These are phyloP conservation scores for Phalacrocorax carbo DNA, from an alignment of 2,113 vertebrate genomes.

Conservation along the genomic window DNA sequence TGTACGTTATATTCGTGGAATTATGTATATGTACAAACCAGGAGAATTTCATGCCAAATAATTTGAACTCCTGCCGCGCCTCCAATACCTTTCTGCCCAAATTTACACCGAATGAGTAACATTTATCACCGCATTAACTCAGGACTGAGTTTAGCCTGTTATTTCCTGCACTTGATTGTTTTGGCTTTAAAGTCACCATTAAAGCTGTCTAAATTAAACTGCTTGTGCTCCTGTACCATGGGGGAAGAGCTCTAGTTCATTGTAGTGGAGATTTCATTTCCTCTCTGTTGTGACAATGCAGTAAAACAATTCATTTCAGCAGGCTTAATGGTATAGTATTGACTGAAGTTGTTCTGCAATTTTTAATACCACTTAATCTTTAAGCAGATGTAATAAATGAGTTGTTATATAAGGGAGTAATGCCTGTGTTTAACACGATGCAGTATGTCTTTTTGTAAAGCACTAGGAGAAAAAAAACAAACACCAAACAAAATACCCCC, in stretches of 20 bases:
- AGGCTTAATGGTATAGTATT: slow-evolving; percentile 31
- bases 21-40: not conserved
- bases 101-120: not conserved
- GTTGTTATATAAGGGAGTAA: not conserved
- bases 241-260: slow-evolving; percentile 1
- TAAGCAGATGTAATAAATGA: slow-evolving; percentile 29
- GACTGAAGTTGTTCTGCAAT: slow-evolving; percentile 16
- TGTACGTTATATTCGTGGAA: not conserved
- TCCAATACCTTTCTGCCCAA: not conserved
- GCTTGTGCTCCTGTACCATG: not conserved
- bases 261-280: slow-evolving; percentile 41
- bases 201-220: slow-evolving; percentile 47
- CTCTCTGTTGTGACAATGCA: not conserved
- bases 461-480: not conserved
- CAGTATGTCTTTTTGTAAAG: not conserved
- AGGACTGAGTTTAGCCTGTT: not conserved
- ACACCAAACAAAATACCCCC: not conserved
- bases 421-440: not conserved
- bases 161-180: slow-evolving; percentile 17
- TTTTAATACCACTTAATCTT: slow-evolving; percentile 51
- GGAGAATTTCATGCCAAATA: not conserved
- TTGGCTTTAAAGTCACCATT: slow-evolving; percentile 34
- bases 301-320: slow-evolving; percentile 38
- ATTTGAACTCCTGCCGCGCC: not conserved
- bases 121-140: not conserved